Conservation (phyloP, 2,113 vertebrate species). For the Chelonoidis abingdonii region DNA sequence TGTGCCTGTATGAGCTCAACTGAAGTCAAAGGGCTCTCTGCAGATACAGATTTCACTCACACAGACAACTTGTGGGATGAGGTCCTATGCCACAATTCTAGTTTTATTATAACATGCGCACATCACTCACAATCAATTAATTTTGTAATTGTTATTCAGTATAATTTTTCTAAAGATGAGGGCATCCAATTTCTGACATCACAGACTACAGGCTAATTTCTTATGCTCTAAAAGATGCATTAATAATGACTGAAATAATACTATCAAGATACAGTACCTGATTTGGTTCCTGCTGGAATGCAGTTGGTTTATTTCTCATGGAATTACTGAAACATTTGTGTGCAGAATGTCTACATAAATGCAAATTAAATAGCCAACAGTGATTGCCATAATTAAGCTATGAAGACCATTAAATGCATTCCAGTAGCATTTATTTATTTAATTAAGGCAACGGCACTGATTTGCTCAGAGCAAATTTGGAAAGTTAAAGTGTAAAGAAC, state of each 20-base stretch:
- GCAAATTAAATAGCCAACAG: too few species aligned
- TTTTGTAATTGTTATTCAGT: not conserved
- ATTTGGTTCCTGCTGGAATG: too few species aligned
- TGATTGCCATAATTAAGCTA: slow-evolving; percentile 29
- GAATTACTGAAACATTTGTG: too few species aligned
- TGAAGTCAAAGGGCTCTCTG: not conserved
- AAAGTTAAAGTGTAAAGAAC: not conserved
- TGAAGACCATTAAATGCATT: slow-evolving; percentile 14
- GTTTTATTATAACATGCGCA: not conserved
- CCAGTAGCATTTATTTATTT: not conserved
- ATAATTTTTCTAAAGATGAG: not conserved
- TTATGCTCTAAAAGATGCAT: not conserved
- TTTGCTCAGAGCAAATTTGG: not conserved
- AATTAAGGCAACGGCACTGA: not conserved
- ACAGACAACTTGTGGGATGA: not conserved
- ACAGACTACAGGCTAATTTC: not conserved
- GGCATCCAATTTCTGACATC: not conserved
- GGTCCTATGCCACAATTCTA: not conserved
- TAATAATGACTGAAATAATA: slow-evolving; percentile 25
- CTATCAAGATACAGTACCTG: not conserved
- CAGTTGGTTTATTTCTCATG: too few species aligned
- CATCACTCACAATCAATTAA: not conserved
- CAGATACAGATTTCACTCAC: not conserved
- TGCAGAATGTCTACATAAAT: too few species aligned
- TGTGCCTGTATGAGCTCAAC: not conserved